A percentile compares a stretch with the other conserved stretches of the same genome.
Evolutionary conservation across 2,797 vertebrate genomes (phyloP).

Genomic region (Malurus leucopterus): DNA sequence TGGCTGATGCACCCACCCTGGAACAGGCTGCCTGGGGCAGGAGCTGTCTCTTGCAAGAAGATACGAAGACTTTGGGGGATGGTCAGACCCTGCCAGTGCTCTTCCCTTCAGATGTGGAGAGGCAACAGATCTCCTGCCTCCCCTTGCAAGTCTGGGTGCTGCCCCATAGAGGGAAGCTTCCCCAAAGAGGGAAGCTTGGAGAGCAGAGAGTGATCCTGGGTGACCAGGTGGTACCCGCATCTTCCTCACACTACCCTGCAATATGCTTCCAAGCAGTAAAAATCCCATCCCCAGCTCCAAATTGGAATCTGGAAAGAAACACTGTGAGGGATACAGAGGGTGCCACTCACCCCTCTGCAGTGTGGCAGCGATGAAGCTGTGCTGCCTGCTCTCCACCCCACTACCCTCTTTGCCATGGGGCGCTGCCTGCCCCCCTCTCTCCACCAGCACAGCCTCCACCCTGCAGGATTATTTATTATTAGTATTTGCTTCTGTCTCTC

Average conservation of each 20-base stretch:
- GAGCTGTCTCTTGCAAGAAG: neutral
- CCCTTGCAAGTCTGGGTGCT: neutral
- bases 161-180: neutral
- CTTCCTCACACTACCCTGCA: neutral
- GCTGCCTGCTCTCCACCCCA: neutral
- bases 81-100: neutral
- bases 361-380: neutral
- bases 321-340: rapidly evolving
- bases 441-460: neutral
- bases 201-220: neutral
- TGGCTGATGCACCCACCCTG: neutral
- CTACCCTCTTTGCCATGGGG: neutral
- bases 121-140: neutral
- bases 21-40: neutral
- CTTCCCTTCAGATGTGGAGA: neutral
- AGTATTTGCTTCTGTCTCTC: slow-evolving; percentile 72
- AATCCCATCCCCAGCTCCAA: neutral
- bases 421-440: neutral
- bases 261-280: neutral
- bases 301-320: neutral
- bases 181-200: neutral
- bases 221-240: neutral
- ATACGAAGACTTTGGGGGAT: neutral
- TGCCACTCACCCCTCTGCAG: neutral
- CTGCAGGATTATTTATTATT: slow-evolving; percentile 57